A percentile compares a stretch with the other conserved stretches of the same genome.
Evolutionary conservation across 2,888 invertebrate genomes (phyloP).

Genomic region (Drosophila formosana): DNA sequence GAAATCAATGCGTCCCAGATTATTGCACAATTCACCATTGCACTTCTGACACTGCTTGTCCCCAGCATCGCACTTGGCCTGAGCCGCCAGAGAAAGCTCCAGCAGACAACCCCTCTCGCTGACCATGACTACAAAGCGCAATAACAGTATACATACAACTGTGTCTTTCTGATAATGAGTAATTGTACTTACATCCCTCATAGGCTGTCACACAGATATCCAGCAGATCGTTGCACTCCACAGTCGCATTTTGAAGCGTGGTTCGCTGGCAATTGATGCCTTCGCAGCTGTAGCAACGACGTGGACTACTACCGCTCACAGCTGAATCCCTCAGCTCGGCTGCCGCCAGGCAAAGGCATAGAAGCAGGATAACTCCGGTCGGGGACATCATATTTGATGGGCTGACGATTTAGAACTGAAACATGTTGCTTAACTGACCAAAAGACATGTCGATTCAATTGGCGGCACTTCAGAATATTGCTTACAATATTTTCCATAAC

Average conservation of each 20-base stretch:
- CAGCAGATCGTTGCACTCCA: conserved; percentile 71
- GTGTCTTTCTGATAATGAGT: background rate
- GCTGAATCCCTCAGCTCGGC: conserved; percentile 13
- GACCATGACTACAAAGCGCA: conserved; percentile 63
- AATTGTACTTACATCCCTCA: conserved; percentile 73
- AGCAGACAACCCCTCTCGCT: conserved; percentile 77
- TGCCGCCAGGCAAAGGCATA: conserved; percentile 29
- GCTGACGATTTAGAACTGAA: conserved; percentile 49
- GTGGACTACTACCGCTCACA: conserved; percentile 47
- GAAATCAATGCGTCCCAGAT: conserved; percentile 73
- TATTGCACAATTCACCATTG: conserved; percentile 77
- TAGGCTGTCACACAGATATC: conserved; percentile 83
- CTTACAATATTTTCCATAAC: conserved; percentile 10
- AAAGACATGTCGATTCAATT: conserved; percentile 8
- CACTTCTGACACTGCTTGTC: conserved; percentile 76
- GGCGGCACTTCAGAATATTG: conserved; percentile 46
- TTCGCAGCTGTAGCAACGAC: conserved; percentile 77
- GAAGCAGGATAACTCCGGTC: conserved; percentile 39
- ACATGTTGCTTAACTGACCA: background rate
- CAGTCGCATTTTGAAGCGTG: conserved; percentile 60
- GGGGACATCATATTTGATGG: conserved; percentile 48
- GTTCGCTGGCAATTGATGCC: conserved; percentile 82
- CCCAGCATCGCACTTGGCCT: conserved; percentile 67
- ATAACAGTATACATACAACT: background rate
- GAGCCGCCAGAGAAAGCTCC: conserved; percentile 62